Evolutionary conservation across 1,140 invertebrate genomes (phyloP).

Genomic region (honey bee (Apis mellifera)): Amel_HAv3.1 CM009935.2:10894001-10894500

Average conservation of each 20-base stretch:
- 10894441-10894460: not conserved
- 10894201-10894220: not conserved
- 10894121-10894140: not conserved
- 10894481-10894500: not conserved
- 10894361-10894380: too few relatives aligned
- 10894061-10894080: not conserved
- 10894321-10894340: too few relatives aligned
- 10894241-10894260: too few relatives aligned
- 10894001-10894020: not conserved
- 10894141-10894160: not conserved
- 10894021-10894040: not conserved
- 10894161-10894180: not conserved
- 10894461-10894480: not conserved
- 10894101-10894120: not conserved
- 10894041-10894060: not conserved
- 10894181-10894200: not conserved
- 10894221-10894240: not conserved
- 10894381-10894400: too few relatives aligned
- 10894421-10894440: too few relatives aligned
- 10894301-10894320: too few relatives aligned
- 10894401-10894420: too few relatives aligned
- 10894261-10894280: too few relatives aligned
- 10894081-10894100: not conserved
- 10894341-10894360: too few relatives aligned
- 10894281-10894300: too few relatives aligned